Evolutionary conservation across 2,113 vertebrate genomes (phyloP), one percentile per base, ranked within the genome.

Genomic region (Notarius lentiginosus): DNA sequence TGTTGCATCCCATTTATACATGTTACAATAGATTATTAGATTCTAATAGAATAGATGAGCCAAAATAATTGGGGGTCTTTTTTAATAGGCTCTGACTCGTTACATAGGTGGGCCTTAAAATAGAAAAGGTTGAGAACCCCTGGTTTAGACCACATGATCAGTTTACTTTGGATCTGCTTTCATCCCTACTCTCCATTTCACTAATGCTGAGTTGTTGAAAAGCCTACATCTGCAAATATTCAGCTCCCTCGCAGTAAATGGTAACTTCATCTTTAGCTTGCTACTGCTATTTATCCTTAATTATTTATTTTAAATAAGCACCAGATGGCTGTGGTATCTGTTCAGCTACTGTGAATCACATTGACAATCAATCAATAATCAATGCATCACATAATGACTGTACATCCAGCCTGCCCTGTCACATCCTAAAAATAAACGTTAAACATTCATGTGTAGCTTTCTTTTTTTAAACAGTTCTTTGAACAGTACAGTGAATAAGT

Each of bases 301-400:
- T 47, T 73, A 4, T 22, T 73, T 63, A 10, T 49, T 75, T 51
- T 75, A 75, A 75, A 51, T 5, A 24, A 24, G 12, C 20, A 51
- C 20, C 66, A 68, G 47, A 51, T 24, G 47, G 47, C 72, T 75
- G 72, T 49, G 72, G 41, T 51, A 20, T 75, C 41, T 51, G 20
- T 3, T 24, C 20, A 51, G 10, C 10, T 51, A 75, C 20, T 49
- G 72, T n/a, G 72, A 75, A n/a, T 75, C 72, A 75, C 47, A 24
- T 51, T 9, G 47, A 55, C 51, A 55, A 77, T 55, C 51, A 55
- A 77, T 55, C 49, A 55, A 79, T 79, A 79, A 79, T 79, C 76
- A 79, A 27, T 56, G 14, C 53, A 55, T 79, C n/a, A 56, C n/a
- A 30, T 18, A 56, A 0, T 55, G 76, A 55, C 14, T 9, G 76